Percentiles rank a stretch among this genome's conserved stretches.
phyloP scores from a whole-genome alignment of 1,140 invertebrate genomes.

The Whitmania pigra region DNA sequence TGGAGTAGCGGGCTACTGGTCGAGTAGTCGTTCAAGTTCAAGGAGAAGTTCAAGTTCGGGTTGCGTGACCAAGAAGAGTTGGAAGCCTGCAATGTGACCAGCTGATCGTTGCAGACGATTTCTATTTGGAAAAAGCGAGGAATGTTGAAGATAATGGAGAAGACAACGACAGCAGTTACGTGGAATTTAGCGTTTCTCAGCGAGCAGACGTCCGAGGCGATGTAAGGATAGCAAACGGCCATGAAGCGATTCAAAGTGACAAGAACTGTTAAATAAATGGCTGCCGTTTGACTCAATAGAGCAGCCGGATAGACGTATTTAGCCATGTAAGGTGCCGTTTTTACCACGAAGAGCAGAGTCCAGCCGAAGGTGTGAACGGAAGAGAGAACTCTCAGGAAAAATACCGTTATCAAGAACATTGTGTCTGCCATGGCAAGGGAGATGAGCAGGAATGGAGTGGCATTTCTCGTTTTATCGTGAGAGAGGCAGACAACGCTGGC shows the following conservation, averaged over 20 bases:
- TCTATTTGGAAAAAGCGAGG: constrained; percentile 49
- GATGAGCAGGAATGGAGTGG: constrained; percentile 51
- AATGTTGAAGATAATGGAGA: constrained; percentile 70
- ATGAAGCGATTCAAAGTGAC: constrained; percentile 83
- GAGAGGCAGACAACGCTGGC: constrained; percentile 71
- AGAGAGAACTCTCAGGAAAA: constrained; percentile 69
- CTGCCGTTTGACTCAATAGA: constrained; percentile 70
- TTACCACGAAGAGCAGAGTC: constrained; percentile 57
- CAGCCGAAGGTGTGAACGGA: constrained; percentile 53
- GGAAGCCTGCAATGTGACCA: no score
- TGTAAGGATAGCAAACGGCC: constrained; percentile 76
- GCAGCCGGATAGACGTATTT: constrained; percentile 69
- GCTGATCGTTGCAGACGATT: constrained; percentile 5
- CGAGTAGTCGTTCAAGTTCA: no score
- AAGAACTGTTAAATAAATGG: constrained; percentile 77
- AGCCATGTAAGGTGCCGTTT: constrained; percentile 37
- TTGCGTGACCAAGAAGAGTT: no score
- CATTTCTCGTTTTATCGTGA: constrained; percentile 18
- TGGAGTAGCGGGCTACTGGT: no score
- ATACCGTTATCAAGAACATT: constrained; percentile 66
- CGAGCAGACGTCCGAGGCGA: constrained; percentile 70
- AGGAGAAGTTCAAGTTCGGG: no score
- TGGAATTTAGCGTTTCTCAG: constrained; percentile 68
- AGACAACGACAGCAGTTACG: constrained; percentile 62
- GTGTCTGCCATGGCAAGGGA: constrained; percentile 80